phyloP scores from a whole-genome alignment of 2,113 vertebrate genomes.

The Entomyzon cyanotis region DNA sequence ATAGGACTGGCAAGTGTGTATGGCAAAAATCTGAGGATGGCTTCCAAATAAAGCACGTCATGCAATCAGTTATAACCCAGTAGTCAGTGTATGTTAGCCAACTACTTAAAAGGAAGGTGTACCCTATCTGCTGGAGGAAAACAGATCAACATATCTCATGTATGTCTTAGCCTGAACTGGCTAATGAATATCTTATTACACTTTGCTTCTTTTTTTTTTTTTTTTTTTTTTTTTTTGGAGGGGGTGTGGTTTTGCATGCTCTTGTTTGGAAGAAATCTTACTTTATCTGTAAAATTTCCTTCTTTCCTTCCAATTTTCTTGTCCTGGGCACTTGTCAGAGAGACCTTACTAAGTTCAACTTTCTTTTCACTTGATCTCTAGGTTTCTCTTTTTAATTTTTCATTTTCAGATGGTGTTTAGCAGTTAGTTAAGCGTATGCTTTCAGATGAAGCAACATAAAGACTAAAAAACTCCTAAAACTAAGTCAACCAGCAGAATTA shows the following conservation, averaged over 20 bases:
- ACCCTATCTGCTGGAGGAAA: neutral
- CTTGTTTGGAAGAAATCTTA: neutral
- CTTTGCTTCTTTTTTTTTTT: neutral
- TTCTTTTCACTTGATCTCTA: neutral
- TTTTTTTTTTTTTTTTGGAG: neutral
- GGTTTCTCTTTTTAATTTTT: neutral
- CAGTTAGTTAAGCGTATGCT: neutral
- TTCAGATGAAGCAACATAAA: neutral
- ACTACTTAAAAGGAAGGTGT: neutral
- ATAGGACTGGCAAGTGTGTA: neutral
- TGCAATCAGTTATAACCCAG: neutral
- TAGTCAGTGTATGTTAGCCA: neutral
- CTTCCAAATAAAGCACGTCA: slow-evolving; percentile 38
- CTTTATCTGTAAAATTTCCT: neutral
- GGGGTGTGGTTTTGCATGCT: neutral
- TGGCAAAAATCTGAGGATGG: slow-evolving; percentile 29
- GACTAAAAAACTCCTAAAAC: neutral
- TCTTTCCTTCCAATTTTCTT: neutral
- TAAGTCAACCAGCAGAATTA: neutral
- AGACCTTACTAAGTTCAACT: neutral
- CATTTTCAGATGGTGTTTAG: neutral
- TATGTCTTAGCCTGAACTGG: neutral
- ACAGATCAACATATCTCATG: neutral
- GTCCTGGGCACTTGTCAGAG: neutral
- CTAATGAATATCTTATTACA: neutral